Conservation (phyloP, 2,113 vertebrate species). For the Spheniscus mendiculus region DNA sequence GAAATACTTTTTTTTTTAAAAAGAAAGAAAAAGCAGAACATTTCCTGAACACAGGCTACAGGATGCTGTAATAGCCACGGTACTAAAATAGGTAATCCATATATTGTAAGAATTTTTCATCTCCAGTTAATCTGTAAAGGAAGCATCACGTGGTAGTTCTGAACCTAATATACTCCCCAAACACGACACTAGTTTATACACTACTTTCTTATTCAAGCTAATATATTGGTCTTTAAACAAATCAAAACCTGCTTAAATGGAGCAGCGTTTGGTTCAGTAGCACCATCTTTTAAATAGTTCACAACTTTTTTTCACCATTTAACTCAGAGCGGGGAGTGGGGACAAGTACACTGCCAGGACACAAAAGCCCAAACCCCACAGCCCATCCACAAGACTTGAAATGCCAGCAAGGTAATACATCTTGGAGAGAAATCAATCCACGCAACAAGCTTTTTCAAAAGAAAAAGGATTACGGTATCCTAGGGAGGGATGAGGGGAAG, state of each 20-base stretch:
- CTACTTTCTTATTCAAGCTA: background rate
- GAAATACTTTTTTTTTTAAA: background rate
- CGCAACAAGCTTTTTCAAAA: background rate
- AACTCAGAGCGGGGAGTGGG: fast-evolving
- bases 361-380: background rate
- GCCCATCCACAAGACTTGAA: background rate
- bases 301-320: background rate
- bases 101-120: background rate
- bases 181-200: background rate
- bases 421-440: background rate
- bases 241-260: background rate
- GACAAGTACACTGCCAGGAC: background rate
- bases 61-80: background rate
- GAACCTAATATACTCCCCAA: background rate
- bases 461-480: background rate
- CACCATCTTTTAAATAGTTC: background rate
- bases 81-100: background rate
- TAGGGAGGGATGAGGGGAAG: background rate
- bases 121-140: background rate
- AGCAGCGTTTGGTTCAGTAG: background rate
- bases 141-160: background rate
- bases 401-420: background rate
- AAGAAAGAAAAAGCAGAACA: background rate
- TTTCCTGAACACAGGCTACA: background rate
- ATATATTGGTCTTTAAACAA: background rate